Conservation (phyloP, 2,113 vertebrate species). For the Rhinogobius similis region DNA sequence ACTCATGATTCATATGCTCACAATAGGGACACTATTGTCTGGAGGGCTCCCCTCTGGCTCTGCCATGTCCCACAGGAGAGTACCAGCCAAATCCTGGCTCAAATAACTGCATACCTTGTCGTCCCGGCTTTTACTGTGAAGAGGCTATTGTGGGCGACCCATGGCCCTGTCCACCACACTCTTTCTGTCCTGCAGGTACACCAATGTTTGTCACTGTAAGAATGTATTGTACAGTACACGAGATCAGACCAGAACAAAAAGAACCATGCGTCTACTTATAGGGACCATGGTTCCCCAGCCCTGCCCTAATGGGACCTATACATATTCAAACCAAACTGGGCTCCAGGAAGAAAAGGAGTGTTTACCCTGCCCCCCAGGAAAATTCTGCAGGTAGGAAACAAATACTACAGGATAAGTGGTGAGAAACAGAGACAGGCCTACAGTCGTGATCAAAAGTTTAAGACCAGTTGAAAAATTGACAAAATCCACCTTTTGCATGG, state of each 20-base stretch:
- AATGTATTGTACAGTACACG: neutral
- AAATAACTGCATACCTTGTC: slow-evolving; percentile 81
- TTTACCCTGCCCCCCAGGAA: slow-evolving; percentile 84
- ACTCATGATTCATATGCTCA: neutral
- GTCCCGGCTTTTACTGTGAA: slow-evolving; percentile 88
- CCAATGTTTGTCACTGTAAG: neutral
- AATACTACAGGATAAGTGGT: neutral
- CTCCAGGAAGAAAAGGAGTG: slow-evolving; percentile 84
- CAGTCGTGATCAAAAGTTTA: no score
- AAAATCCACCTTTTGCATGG: no score
- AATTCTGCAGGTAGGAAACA: slow-evolving; percentile 79
- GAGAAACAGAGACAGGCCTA: neutral
- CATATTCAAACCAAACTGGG: slow-evolving; percentile 70
- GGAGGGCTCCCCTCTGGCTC: slow-evolving; percentile 75
- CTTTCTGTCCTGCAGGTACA: slow-evolving; percentile 87
- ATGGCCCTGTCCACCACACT: slow-evolving; percentile 81
- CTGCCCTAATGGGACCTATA: slow-evolving; percentile 89
- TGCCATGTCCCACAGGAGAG: slow-evolving; percentile 81
- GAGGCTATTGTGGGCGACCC: slow-evolving; percentile 78
- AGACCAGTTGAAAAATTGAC: no score
- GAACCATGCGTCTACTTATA: slow-evolving; percentile 42
- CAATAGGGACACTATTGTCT: slow-evolving; percentile 87
- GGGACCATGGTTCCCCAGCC: slow-evolving; percentile 80
- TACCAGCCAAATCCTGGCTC: slow-evolving; percentile 86
- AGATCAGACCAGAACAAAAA: neutral